Evolutionary conservation across 2,888 invertebrate genomes (phyloP).

Genomic region (Eilema griseolum): DNA sequence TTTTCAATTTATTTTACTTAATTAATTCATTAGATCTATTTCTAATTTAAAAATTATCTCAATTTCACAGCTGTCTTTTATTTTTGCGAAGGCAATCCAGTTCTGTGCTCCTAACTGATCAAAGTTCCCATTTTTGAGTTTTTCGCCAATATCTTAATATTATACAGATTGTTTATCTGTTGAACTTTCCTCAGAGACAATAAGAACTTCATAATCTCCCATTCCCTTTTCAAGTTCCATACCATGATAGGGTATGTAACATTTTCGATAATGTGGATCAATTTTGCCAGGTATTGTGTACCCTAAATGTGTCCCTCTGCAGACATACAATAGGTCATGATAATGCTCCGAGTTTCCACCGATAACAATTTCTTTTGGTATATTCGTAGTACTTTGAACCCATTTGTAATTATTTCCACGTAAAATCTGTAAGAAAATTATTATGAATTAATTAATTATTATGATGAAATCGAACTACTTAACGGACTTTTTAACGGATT

Average conservation of each 20-base stretch:
- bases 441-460: too few species aligned
- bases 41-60: too few species aligned
- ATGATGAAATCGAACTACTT: too few species aligned
- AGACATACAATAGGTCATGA: not conserved
- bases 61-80: too few species aligned
- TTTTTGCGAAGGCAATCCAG: too few species aligned
- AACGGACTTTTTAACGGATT: too few species aligned
- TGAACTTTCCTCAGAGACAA: not conserved
- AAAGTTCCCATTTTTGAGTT: too few species aligned
- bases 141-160: too few species aligned
- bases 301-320: not conserved
- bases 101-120: too few species aligned
- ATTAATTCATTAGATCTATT: too few species aligned
- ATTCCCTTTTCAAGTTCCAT: not conserved
- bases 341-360: not conserved
- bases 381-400: not conserved
- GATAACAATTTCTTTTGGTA: not conserved
- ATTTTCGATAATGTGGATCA: not conserved
- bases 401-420: constrained; percentile 1
- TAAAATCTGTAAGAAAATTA: not conserved
- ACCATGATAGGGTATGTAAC: not conserved
- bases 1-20: too few species aligned
- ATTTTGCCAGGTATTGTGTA: not conserved
- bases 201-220: not conserved
- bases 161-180: not conserved